Evolutionary conservation across 1,140 invertebrate genomes (phyloP).

Genomic region (Heliconius hermathena): DNA sequence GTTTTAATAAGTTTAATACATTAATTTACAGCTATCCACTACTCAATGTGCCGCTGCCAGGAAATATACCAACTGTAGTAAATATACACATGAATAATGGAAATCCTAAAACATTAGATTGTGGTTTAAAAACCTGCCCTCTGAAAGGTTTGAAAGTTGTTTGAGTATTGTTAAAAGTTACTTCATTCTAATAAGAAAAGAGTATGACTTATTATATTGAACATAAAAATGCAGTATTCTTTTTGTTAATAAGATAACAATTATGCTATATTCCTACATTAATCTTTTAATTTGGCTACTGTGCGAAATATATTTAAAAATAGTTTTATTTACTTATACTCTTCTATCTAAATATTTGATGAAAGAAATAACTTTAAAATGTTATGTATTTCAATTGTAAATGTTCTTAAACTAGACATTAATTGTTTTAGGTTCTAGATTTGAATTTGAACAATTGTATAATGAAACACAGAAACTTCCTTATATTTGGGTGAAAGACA

Average conservation of each 20-base stretch:
- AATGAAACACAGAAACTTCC: slow-evolving; percentile 80
- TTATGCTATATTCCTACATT: no score
- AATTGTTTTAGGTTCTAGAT: slow-evolving; percentile 28
- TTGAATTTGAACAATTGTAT: slow-evolving; percentile 61
- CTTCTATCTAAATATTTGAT: no score
- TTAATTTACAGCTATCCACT: slow-evolving; percentile 86
- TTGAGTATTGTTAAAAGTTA: no score
- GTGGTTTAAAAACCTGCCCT: slow-evolving; percentile 55
- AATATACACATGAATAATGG: slow-evolving; percentile 53
- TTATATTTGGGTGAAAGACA: slow-evolving; percentile 82
- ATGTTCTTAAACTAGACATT: neutral
- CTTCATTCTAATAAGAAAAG: no score
- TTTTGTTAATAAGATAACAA: no score
- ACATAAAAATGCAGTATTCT: no score
- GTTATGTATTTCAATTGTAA: slow-evolving; percentile 9
- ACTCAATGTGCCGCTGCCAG: slow-evolving; percentile 90
- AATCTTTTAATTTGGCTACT: no score
- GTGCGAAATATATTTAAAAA: no score
- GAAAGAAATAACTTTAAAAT: no score
- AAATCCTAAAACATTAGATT: slow-evolving; percentile 42
- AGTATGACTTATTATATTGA: no score
- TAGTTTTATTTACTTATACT: no score
- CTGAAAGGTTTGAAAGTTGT: slow-evolving; percentile 43
- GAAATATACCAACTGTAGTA: slow-evolving; percentile 88
- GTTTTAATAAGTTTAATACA: neutral